Percentiles rank a stretch among this genome's conserved stretches.
Evolutionary conservation across 2,113 vertebrate genomes (phyloP).

Genomic region (Thamnophis sirtalis): DNA sequence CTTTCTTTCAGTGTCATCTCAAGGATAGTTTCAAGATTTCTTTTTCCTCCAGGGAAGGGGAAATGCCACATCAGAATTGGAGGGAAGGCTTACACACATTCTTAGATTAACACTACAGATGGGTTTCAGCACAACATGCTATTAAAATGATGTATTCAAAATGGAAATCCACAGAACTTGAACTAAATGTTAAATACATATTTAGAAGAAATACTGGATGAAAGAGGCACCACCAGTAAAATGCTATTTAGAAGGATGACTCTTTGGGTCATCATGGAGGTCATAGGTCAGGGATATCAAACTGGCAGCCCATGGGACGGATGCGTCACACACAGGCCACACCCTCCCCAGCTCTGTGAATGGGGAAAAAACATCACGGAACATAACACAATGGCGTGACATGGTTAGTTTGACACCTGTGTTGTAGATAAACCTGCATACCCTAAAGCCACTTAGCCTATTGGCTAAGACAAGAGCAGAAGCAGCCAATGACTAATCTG

Average conservation of each 20-base stretch:
- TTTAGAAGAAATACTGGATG: background rate
- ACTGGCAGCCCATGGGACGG: no score
- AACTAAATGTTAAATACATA: background rate
- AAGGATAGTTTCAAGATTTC: background rate
- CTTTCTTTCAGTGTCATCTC: background rate
- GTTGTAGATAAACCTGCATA: background rate
- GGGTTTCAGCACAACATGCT: background rate
- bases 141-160: background rate
- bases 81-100: background rate
- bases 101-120: background rate
- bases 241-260: background rate
- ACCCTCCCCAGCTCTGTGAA: no score
- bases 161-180: background rate
- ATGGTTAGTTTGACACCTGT: no score
- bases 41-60: background rate
- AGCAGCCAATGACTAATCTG: background rate
- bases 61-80: background rate
- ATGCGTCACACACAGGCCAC: no score
- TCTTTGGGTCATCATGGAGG: background rate
- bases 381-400: no score
- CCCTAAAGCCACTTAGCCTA: background rate
- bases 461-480: background rate
- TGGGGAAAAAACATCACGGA: no score
- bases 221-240: background rate
- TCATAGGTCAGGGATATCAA: background rate